Evolutionary conservation across 2,797 vertebrate genomes (phyloP).

Genomic region (Petrocephalus sullivani): DNA sequence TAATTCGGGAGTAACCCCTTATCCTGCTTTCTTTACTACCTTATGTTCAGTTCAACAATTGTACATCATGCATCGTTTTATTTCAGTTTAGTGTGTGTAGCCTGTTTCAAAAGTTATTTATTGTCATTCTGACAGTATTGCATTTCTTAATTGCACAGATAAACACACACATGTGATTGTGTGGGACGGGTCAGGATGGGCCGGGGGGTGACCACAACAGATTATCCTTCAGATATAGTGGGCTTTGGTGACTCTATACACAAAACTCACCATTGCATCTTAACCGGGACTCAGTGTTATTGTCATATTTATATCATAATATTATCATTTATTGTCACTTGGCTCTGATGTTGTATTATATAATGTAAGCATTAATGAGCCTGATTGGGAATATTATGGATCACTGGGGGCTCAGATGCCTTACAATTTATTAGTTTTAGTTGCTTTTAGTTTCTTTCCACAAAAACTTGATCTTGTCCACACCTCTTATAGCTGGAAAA

Average conservation of each 20-base stretch:
- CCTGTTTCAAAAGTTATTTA: neutral
- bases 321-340: neutral
- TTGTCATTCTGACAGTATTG: neutral
- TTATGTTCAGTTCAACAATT: neutral
- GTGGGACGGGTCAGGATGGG: neutral
- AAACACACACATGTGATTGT: neutral
- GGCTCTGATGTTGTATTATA: neutral
- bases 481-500: neutral
- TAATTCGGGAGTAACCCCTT: slow-evolving; percentile 1
- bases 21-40: neutral
- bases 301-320: neutral
- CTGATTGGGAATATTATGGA: neutral
- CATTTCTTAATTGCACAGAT: neutral
- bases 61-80: neutral
- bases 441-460: neutral
- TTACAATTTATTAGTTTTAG: neutral
- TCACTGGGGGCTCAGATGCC: neutral
- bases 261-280: neutral
- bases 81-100: neutral
- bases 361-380: neutral
- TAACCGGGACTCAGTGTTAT: neutral
- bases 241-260: neutral
- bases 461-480: neutral
- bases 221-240: neutral
- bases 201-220: neutral